Conservation (phyloP, 2,797 vertebrate species). For the Percopsis omiscomaycus region DNA sequence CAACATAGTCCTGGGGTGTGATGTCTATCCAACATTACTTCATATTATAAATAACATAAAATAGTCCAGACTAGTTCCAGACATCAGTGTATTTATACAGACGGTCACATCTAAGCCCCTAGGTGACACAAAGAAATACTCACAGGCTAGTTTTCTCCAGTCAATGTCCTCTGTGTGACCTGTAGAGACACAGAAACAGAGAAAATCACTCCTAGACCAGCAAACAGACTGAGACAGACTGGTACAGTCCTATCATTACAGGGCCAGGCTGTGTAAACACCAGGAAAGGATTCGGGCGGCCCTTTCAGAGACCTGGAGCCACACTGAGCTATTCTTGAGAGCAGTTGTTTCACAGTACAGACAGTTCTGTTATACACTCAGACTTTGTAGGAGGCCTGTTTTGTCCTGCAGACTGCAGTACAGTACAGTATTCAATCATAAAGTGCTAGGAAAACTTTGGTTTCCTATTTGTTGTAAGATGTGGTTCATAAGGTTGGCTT, state of each 20-base stretch:
- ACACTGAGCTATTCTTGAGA: conserved; percentile 45
- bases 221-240: not conserved
- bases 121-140: too few relatives aligned
- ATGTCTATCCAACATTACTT: conserved; percentile 10
- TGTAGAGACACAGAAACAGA: conserved; percentile 26
- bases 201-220: not conserved
- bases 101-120: too few relatives aligned
- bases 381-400: conserved; percentile 8
- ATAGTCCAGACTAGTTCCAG: not conserved
- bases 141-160: not conserved
- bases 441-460: too few relatives aligned
- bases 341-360: conserved; percentile 16
- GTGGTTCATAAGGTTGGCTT: too few relatives aligned
- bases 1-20: conserved; percentile 36
- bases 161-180: too few relatives aligned
- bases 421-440: too few relatives aligned
- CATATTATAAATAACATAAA: conserved; percentile 47
- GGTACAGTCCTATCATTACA: conserved; percentile 60
- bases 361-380: conserved; percentile 9
- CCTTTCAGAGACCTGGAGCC: conserved; percentile 39
- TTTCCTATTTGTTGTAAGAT: too few relatives aligned
- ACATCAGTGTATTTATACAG: not conserved
- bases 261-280: conserved; percentile 50
- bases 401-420: conserved; percentile 14
- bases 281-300: conserved; percentile 31